Evolutionary conservation across 2,888 invertebrate species (phyloP).

Genomic region (Lepidonotus clava): DNA sequence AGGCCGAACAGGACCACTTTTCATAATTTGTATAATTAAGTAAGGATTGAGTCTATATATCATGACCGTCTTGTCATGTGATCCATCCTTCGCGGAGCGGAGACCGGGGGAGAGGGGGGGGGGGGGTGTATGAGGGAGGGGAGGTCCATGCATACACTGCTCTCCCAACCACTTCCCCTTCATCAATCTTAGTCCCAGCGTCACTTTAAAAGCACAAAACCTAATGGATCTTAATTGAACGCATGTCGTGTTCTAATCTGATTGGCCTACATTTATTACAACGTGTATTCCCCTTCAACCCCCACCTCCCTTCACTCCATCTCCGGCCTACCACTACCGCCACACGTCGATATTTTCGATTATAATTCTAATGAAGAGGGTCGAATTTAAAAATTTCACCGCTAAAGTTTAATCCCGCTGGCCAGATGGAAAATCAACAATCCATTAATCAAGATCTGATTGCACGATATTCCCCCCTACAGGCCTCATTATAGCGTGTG

Average conservation of each 20-base stretch:
- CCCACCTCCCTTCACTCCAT: neutral
- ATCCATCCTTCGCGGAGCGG: neutral
- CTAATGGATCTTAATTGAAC: slow-evolving; percentile 41
- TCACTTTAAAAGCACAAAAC: slow-evolving; percentile 17
- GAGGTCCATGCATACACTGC: neutral
- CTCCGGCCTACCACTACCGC: neutral
- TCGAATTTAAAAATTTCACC: neutral
- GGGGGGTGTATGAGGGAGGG: neutral
- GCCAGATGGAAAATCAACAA: slow-evolving; percentile 4
- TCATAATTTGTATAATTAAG: slow-evolving; percentile 10
- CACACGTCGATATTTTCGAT: slow-evolving; percentile 10
- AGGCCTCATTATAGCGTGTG: neutral
- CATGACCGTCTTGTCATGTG: neutral
- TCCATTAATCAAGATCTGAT: slow-evolving; percentile 22
- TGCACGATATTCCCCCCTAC: neutral
- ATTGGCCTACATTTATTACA: slow-evolving; percentile 1
- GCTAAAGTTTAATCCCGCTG: neutral
- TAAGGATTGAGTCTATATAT: neutral
- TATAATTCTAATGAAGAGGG: slow-evolving; percentile 29
- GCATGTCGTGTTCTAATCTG: slow-evolving; percentile 6
- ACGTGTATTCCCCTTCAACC: neutral
- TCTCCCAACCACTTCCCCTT: neutral
- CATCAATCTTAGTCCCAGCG: neutral
- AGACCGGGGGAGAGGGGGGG: neutral
- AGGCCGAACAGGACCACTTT: no score